Evolutionary conservation across 1,140 invertebrate species (phyloP).

Genomic region (Zaprionus taronus): DNA sequence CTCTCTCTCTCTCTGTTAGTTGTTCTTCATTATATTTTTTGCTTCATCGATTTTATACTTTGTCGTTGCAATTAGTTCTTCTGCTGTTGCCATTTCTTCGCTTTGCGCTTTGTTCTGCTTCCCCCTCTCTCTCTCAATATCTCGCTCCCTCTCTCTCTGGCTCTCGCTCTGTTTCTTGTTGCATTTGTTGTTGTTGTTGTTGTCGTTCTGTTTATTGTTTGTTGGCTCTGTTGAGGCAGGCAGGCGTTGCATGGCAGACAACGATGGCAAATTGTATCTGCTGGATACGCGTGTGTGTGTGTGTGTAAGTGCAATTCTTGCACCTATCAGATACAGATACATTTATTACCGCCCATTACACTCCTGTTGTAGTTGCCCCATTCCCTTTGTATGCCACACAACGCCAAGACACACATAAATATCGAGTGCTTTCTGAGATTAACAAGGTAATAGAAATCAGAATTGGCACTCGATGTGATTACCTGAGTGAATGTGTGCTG

Average conservation of each 20-base stretch:
- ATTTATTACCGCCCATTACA: constrained; percentile 22
- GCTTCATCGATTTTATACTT: constrained; percentile 79
- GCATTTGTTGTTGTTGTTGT: constrained; percentile 50
- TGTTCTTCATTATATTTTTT: constrained; percentile 67
- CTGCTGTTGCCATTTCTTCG: constrained; percentile 58
- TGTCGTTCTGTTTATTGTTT: constrained; percentile 43
- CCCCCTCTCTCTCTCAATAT: background rate
- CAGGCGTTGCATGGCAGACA: constrained; percentile 28
- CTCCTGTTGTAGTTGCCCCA: background rate
- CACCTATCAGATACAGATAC: constrained; percentile 28
- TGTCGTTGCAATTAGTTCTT: constrained; percentile 81
- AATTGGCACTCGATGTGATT: constrained; percentile 6
- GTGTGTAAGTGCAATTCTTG: constrained; percentile 14
- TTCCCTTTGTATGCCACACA: background rate
- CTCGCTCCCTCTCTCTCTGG: constrained; percentile 22
- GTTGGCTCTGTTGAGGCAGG: constrained; percentile 46
- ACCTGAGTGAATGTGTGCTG: background rate
- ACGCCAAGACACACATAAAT: constrained; percentile 16
- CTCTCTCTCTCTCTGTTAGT: constrained; percentile 48
- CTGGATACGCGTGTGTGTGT: constrained; percentile 14
- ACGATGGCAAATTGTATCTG: constrained; percentile 41
- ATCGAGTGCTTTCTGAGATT: constrained; percentile 23
- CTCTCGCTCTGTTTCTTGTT: constrained; percentile 29
- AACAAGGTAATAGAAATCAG: constrained; percentile 15
- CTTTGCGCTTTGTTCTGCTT: constrained; percentile 56